Evolutionary conservation across 2,888 invertebrate species (phyloP), one percentile per base, ranked within the genome.

Genomic region (Acanthosepion esculentum): DNA sequence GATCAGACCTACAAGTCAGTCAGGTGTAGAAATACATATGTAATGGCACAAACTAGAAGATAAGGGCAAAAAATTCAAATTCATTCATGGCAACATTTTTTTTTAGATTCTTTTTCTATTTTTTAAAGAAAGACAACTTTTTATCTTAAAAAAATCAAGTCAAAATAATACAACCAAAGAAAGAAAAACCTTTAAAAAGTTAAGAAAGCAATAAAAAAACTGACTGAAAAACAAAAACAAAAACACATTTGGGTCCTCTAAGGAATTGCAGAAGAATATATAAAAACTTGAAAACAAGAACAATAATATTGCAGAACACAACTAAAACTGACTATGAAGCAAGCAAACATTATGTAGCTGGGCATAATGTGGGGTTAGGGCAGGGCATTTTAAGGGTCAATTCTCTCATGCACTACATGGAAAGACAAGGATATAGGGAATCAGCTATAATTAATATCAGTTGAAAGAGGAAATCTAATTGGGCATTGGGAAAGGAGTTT

Each of bases 51-150:
- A 78, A 33, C 78, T 33, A 78, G n/a, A 78, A 78, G 78, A 78
- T 78, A 78, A 78, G 78, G 78, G 78, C 78, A 78, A 78, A 78
- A 78, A 78, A 78, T 78, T 78, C 78, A 78, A 78, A 78, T 78
- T 78, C 78, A 78, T 78, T 78, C 78, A 78, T 78, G 78, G 18
- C 78, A 78, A 78, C n/a, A 10, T 78, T 78, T 78, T 78, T 78
- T 29, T 78, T 33, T n/a, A 23, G 20, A 1, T n/a, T 78, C n/a
- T n/a, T 15, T n/a, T 78, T 33, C 33, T 15, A 33, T 33, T 33
- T 2, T 33, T 29, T 29, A 64, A 78, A 12, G 20, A 78, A 78
- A n/a, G 78, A 33, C 59, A 59, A 59, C 59, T 59, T 59, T 59
- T 78, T 78, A n/a, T 12, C 78, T n/a, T n/a, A 1, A 23, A 59